Base-by-base conservation (phyloP, 2,113 vertebrate species). In the Cairina moschata region DNA sequence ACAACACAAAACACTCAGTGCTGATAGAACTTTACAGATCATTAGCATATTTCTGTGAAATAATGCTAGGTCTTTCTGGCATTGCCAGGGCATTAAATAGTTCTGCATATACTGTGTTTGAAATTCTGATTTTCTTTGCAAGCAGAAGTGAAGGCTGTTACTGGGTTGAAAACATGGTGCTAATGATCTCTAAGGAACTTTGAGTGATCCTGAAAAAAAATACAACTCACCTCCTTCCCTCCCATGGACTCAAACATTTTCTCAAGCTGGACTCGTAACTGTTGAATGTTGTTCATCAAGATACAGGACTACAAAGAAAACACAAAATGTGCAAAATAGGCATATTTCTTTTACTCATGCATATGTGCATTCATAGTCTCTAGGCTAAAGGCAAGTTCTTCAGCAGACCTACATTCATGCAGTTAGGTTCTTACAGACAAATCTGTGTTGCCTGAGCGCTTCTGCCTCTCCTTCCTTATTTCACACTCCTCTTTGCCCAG, bases 211-310 rank as follows among this genome's bases (percentile, higher is more conserved):
- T 95, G 63, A 18, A 85, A 60, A 69, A 7, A 82, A 86, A 60
- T 23, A n/a, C 6, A 20, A 97, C 98, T 80, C 86, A 99, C 99
- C 99, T 99, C 99, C 97, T 99, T 99, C 44, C 99, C 99, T 65
- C 99, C 99, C 99, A 99, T 99, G 56, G 99, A 99, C 97, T 99
- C 99, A 94, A 99, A 99, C 99, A 99, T 99, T 97, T 99, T 99
- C 97, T 99, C 99, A 92, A 99, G 98, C 82, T 99, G 99, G 66
- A 99, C 99, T 34, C 99, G 97, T 17, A 99, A 91, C 65, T 99
- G 99, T 86, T 99, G 99, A 88, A 99, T 99, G 97, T 99, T 99
- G 97, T 99, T 99, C 97, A 99, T 98, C 97, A 99, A 93, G 97
- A 99, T 99, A 95, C 99, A 99, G 90, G 99, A 98, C 99, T 99